phyloP scores from a whole-genome alignment of 2,888 invertebrate genomes.

The Oasisia sp. region DNA sequence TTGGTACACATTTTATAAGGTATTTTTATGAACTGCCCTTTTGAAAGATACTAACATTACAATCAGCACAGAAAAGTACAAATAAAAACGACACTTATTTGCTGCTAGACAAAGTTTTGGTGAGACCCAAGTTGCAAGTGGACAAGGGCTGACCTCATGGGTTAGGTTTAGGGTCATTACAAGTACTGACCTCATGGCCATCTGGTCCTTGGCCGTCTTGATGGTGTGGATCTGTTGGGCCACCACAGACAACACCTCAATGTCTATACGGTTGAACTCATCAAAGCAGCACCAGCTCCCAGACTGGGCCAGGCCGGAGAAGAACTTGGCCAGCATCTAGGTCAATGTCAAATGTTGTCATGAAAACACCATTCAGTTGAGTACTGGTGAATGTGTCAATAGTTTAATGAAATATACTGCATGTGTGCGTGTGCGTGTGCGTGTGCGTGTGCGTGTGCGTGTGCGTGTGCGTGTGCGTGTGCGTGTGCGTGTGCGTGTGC shows the following conservation, averaged over 20 bases:
- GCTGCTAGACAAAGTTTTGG: too few species aligned
- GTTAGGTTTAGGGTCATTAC: too few species aligned
- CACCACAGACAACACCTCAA: constrained; percentile 65
- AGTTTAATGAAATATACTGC: not conserved
- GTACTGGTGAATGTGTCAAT: not conserved
- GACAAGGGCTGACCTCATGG: constrained; percentile 41
- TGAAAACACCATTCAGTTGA: not conserved
- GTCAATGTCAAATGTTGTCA: not conserved
- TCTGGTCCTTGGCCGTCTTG: constrained; percentile 63
- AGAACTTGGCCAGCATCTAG: constrained; percentile 64
- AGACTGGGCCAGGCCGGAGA: constrained; percentile 65
- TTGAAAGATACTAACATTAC: too few species aligned
- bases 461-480: not conserved
- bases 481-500: not conserved
- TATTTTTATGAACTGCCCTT: too few species aligned
- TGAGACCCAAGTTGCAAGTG: not conserved
- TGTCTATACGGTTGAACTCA: constrained; percentile 66
- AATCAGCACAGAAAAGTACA: too few species aligned
- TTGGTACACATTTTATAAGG: too few species aligned
- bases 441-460: not conserved
- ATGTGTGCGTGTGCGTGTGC: too few species aligned
- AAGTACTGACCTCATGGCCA: constrained; percentile 43
- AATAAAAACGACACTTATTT: too few species aligned
- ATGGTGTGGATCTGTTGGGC: constrained; percentile 66
- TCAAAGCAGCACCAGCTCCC: constrained; percentile 67